phyloP scores from a whole-genome alignment of 2,888 invertebrate genomes.

The Diplazon laetatorius region DNA sequence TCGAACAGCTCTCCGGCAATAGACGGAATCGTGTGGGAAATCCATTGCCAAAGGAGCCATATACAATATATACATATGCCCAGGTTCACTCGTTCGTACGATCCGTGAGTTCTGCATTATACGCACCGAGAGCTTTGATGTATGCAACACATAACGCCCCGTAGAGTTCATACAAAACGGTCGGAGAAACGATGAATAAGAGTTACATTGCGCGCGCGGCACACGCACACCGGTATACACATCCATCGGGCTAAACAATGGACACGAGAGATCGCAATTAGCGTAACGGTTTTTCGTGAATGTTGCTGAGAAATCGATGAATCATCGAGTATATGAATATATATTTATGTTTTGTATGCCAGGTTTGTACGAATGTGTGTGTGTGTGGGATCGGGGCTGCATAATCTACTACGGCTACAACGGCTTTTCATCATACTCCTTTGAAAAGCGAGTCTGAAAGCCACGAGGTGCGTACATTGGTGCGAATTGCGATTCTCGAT shows the following conservation, averaged over 20 bases:
- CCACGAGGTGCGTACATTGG: constrained; percentile 29
- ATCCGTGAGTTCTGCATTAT: too few relatives aligned
- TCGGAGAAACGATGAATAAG: constrained; percentile 50
- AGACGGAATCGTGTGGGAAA: constrained; percentile 47
- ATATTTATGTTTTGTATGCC: too few relatives aligned
- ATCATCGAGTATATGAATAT: constrained; percentile 57
- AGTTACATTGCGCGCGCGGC: neutral
- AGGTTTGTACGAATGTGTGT: too few relatives aligned
- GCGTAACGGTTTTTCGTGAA: constrained; percentile 53
- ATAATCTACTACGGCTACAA: too few relatives aligned
- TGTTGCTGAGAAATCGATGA: constrained; percentile 56
- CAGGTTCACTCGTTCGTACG: too few relatives aligned
- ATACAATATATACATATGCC: too few relatives aligned
- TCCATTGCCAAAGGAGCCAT: constrained; percentile 49
- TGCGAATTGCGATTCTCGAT: constrained; percentile 46
- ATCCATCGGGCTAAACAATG: constrained; percentile 54
- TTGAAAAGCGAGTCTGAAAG: constrained; percentile 12
- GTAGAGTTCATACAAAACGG: constrained; percentile 37
- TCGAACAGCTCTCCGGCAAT: constrained; percentile 32
- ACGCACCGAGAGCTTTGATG: constrained; percentile 39
- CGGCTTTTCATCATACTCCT: constrained; percentile 1
- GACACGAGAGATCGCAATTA: constrained; percentile 64
- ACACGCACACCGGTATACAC: constrained; percentile 17
- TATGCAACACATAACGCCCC: constrained; percentile 32
- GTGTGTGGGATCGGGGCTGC: too few relatives aligned